phyloP scores from a whole-genome alignment of 2,888 invertebrate genomes.

The Neocrepidodera transversa region DNA sequence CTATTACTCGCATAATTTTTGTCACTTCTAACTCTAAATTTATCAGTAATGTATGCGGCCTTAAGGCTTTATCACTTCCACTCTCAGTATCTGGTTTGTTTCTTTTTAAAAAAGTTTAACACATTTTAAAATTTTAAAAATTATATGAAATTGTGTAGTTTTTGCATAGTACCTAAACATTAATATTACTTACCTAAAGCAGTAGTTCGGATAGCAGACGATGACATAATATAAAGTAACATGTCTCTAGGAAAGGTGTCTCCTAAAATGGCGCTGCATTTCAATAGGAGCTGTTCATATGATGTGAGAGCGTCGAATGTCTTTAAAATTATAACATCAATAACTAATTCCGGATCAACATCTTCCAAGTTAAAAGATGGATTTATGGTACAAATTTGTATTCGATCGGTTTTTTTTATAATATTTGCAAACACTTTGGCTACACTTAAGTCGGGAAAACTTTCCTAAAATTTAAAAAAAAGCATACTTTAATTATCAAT shows the following conservation, averaged over 20 bases:
- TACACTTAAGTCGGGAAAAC: constrained; percentile 44
- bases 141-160: too few species aligned
- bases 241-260: constrained; percentile 69
- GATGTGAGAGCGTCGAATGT: constrained; percentile 70
- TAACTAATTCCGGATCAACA: constrained; percentile 63
- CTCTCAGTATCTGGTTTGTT: too few species aligned
- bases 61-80: too few species aligned
- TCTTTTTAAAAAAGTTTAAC: too few species aligned
- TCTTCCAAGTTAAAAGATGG: constrained; percentile 63
- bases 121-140: too few species aligned
- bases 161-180: too few species aligned
- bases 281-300: constrained; percentile 70
- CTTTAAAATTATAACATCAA: constrained; percentile 69
- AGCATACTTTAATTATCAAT: too few species aligned
- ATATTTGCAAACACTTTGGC: constrained; percentile 36
- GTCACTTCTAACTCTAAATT: too few species aligned
- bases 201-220: constrained; percentile 61
- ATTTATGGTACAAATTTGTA: constrained; percentile 62
- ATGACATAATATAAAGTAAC: constrained; percentile 65
- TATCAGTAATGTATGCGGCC: too few species aligned
- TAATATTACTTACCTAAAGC: constrained; percentile 62
- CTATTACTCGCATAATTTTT: too few species aligned
- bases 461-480: constrained; percentile 41
- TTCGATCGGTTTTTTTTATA: constrained; percentile 46
- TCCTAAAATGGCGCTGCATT: constrained; percentile 71